These are phyloP conservation scores for Ispidina lecontei DNA, from an alignment of 2,797 vertebrate genomes.

Conservation along the genomic window DNA sequence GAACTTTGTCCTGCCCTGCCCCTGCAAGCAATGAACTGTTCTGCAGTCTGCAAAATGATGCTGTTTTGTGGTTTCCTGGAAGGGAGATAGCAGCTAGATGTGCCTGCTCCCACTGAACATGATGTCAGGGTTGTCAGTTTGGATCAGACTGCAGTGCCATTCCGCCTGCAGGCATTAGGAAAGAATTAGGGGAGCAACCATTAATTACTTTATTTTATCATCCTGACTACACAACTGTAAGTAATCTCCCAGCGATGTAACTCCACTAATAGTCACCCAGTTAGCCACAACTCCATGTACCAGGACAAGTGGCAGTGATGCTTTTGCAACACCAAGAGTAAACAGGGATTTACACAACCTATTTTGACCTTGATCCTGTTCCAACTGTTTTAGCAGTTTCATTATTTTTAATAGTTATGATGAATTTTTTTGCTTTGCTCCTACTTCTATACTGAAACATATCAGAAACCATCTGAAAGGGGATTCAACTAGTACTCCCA, in stretches of 20 bases:
- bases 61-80: constrained; percentile 5
- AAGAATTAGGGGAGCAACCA: not conserved
- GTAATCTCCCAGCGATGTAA: not conserved
- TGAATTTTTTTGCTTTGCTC: not conserved
- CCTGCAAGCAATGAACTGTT: constrained; percentile 11
- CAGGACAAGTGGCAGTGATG: not conserved
- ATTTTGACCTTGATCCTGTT: not conserved
- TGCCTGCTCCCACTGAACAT: not conserved
- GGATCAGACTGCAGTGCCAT: not conserved
- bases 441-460: not conserved
- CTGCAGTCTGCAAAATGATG: constrained; percentile 16
- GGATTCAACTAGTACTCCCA: not conserved
- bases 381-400: not conserved
- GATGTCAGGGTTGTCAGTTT: not conserved
- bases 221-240: not conserved
- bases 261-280: not conserved
- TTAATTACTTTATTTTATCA: not conserved
- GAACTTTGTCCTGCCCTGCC: constrained; percentile 5
- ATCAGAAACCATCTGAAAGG: not conserved
- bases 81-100: not conserved
- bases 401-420: constrained; percentile 9
- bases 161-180: not conserved
- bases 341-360: constrained; percentile 6
- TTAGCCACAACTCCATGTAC: not conserved
- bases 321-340: constrained; percentile 10